A percentile compares a stretch with the other conserved stretches of the same genome.
Conservation (phyloP, 2,797 vertebrate genomes). For the Sebastes melanostomus region DNA sequence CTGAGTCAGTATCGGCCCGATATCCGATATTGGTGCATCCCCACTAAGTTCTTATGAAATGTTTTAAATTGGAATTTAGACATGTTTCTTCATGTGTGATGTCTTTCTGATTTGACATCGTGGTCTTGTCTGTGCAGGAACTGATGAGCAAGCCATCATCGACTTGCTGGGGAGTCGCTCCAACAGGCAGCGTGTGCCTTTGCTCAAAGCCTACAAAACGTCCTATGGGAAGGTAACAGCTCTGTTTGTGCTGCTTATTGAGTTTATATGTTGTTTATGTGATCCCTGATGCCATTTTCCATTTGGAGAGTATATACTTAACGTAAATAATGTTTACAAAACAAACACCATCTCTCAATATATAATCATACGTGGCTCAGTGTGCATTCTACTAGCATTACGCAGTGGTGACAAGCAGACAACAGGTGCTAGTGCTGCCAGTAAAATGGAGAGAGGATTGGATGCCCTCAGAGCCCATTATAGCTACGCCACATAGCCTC, state of each 20-base stretch:
- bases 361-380: not conserved
- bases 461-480: slow-evolving; percentile 49
- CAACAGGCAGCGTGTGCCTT: slow-evolving; percentile 89
- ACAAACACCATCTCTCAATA: not conserved
- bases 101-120: slow-evolving; percentile 3
- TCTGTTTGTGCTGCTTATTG: not conserved
- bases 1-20: too few relatives aligned
- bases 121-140: slow-evolving; percentile 84
- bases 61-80: not conserved
- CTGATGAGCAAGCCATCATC: slow-evolving; percentile 95
- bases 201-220: slow-evolving; percentile 91
- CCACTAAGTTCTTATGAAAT: not conserved
- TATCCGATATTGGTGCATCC: too few relatives aligned
- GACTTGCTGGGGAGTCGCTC: slow-evolving; percentile 93
- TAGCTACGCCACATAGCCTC: slow-evolving; percentile 10
- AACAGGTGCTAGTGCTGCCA: slow-evolving; percentile 48
- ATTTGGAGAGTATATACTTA: not conserved
- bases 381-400: not conserved
- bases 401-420: slow-evolving; percentile 18
- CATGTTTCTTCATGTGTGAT: not conserved
- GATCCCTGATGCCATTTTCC: not conserved
- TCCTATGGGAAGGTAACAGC: slow-evolving; percentile 93
- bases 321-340: not conserved
- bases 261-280: not conserved
- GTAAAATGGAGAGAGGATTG: slow-evolving; percentile 37